Conservation (phyloP, 2,888 invertebrate species). For the Eupithecia vulgata region DNA sequence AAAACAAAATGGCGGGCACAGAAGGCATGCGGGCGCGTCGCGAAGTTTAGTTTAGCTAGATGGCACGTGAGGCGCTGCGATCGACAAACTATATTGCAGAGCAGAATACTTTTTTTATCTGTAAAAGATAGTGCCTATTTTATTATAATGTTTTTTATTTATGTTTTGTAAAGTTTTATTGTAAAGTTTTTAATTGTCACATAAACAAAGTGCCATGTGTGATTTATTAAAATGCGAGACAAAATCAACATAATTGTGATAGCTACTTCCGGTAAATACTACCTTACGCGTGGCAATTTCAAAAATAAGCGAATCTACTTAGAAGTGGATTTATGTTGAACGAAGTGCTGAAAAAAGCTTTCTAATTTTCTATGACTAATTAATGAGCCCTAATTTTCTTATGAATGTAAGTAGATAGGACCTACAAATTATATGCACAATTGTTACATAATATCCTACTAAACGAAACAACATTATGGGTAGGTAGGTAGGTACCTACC, state of each 20-base stretch:
- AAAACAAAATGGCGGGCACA: conserved; percentile 47
- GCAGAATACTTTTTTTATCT: not conserved
- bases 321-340: not conserved
- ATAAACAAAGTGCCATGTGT: not conserved
- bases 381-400: not conserved
- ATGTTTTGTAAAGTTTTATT: not conserved
- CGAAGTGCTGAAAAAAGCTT: not conserved
- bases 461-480: conserved; percentile 51
- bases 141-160: not conserved
- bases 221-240: not conserved
- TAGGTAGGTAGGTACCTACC: no score
- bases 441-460: conserved; percentile 7
- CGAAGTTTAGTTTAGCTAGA: not conserved
- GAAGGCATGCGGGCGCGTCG: not conserved
- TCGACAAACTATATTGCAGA: not conserved
- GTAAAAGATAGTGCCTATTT: not conserved
- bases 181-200: not conserved
- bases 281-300: not conserved
- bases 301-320: not conserved
- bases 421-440: not conserved
- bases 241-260: not conserved
- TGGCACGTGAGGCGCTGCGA: conserved; percentile 28
- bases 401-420: not conserved
- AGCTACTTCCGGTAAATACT: not conserved
- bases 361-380: not conserved